phyloP scores from a whole-genome alignment of 2,888 invertebrate species.

The Dascillus cervinus region DNA sequence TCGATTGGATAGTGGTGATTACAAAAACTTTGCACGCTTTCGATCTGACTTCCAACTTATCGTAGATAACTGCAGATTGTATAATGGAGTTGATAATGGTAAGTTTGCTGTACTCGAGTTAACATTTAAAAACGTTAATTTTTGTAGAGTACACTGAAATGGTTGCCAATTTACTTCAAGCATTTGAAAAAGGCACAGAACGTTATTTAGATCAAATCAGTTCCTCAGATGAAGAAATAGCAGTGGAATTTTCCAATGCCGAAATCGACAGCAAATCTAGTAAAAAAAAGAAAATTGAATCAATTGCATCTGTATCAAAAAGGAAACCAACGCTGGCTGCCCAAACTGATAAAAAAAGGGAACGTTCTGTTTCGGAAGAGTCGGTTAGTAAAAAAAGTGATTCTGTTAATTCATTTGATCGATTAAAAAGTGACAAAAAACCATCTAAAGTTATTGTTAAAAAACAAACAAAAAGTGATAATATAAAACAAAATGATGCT shows the following conservation, averaged over 20 bases:
- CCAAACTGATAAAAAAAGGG: slow-evolving; percentile 32
- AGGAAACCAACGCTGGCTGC: slow-evolving; percentile 33
- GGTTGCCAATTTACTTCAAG: slow-evolving; percentile 75
- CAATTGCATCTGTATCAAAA: slow-evolving; percentile 26
- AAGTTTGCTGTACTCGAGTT: slow-evolving; percentile 24
- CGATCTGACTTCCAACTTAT: slow-evolving; percentile 85
- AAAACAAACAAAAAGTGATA: slow-evolving; percentile 21
- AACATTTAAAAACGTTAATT: not conserved
- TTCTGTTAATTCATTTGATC: slow-evolving; percentile 16
- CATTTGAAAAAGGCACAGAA: slow-evolving; percentile 73
- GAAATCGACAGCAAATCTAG: slow-evolving; percentile 44
- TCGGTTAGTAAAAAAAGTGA: slow-evolving; percentile 15
- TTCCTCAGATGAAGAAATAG: slow-evolving; percentile 71
- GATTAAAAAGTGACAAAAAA: slow-evolving; percentile 22
- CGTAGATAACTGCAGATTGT: slow-evolving; percentile 85
- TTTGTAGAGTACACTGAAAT: slow-evolving; percentile 76
- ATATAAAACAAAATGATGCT: slow-evolving; percentile 32
- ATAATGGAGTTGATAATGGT: slow-evolving; percentile 93
- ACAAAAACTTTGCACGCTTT: slow-evolving; percentile 71
- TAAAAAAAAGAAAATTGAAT: slow-evolving; percentile 22
- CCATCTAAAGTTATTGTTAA: slow-evolving; percentile 19
- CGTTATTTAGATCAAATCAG: slow-evolving; percentile 75
- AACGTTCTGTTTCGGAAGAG: slow-evolving; percentile 30
- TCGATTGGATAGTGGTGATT: slow-evolving; percentile 72
- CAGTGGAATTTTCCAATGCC: slow-evolving; percentile 55